Evolutionary conservation across 2,888 invertebrate genomes (phyloP).

Genomic region (Periphyllus acericola): DNA sequence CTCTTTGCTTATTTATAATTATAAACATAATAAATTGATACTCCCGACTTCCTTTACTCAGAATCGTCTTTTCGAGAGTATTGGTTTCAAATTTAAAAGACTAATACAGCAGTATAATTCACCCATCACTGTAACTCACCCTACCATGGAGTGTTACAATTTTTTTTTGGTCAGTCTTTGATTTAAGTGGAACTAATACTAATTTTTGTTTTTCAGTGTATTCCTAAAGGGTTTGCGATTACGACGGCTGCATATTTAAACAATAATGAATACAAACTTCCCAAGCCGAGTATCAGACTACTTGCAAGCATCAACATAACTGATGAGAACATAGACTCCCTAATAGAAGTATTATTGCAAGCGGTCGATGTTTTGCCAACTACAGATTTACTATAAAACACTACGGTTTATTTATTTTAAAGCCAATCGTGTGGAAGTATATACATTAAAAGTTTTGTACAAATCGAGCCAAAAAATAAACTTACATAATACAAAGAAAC

Average conservation of each 20-base stretch:
- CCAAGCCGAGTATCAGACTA: constrained; percentile 79
- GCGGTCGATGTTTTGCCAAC: constrained; percentile 65
- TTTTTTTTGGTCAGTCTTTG: neutral
- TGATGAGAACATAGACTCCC: constrained; percentile 72
- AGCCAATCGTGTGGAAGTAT: too few species aligned
- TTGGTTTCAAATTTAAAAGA: too few species aligned
- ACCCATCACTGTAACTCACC: too few species aligned
- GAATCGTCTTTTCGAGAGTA: too few species aligned
- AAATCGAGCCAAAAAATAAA: too few species aligned
- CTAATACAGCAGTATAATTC: too few species aligned
- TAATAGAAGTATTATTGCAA: constrained; percentile 68
- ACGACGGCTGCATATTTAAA: constrained; percentile 78
- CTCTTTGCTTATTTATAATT: too few species aligned
- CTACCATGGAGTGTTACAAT: too few species aligned
- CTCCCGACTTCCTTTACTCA: too few species aligned
- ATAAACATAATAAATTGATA: too few species aligned
- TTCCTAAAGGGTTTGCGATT: constrained; percentile 76
- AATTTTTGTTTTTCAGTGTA: constrained; percentile 69
- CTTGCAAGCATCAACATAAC: constrained; percentile 76
- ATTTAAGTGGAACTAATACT: neutral
- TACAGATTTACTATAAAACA: neutral
- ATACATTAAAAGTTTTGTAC: too few species aligned
- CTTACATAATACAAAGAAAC: too few species aligned
- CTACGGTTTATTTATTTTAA: neutral
- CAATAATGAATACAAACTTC: constrained; percentile 74